Evolutionary conservation across 23 tunicate species (phyloP), one percentile per base, ranked within the genome.

Genomic region (Styela clava): DNA sequence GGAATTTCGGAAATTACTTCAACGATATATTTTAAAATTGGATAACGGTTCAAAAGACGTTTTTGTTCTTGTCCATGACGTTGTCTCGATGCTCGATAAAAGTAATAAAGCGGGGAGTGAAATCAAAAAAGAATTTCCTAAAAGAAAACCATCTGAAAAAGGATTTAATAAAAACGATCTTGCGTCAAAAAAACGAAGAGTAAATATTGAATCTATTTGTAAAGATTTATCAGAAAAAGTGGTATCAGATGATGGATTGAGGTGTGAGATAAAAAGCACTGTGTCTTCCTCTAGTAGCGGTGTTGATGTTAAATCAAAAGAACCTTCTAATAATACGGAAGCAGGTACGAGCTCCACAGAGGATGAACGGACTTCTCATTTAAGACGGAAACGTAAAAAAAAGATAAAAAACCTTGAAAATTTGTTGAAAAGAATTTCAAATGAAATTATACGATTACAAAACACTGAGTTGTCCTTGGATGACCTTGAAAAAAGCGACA

Each of bases 361-460:
- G 12, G 56, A 44, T 44, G 56, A 44, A 44, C 56, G 56, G 9
- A 44, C 7, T 5, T 7, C 12, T 12, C 9, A 44, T 44, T 27
- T 27, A 18, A 65, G 70, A 65, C 70, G 70, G 7, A 65, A 24
- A 24, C 29, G 30, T 24, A 16, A 65, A 24, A 24, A 24, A 65
- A 31, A 34, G 77, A 71, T 71, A 5, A 71, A 71, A 30, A 26
- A 71, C 3, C 16, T 71, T 3, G 77, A 71, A 71, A 71, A 3
- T 2, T 32, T 28, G 3, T 34, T 71, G 3, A 32, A 71, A 16
- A 2, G 35, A 19, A 33, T 88, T 32, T 84, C 88, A 9, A 79
- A 84, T 22, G 94, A 89, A 62, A 89, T 89, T 25, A 89, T 72
- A 35, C 63, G 85, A 27, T 65, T 89, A 3, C 88, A 89, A 56